phyloP scores from a whole-genome alignment of 1,140 invertebrate genomes.

The Dendroctonus valens region DNA sequence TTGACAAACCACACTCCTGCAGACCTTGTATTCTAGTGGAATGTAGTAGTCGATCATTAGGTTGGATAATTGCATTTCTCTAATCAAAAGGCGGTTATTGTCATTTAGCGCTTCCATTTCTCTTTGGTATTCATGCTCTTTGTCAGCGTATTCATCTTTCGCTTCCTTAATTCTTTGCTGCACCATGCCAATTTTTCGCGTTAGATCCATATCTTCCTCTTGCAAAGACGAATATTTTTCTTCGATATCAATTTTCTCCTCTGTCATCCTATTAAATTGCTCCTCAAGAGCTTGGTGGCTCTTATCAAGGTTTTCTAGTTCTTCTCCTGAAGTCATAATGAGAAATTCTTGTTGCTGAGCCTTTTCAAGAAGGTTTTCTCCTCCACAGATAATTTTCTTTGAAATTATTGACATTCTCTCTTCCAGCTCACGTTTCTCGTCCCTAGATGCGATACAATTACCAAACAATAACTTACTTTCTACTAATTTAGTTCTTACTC shows the following conservation, averaged over 20 bases:
- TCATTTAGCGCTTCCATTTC: conserved; percentile 96
- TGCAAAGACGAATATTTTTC: conserved; percentile 93
- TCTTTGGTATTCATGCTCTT: conserved; percentile 90
- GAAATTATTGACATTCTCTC: conserved; percentile 89
- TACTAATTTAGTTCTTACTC: conserved; percentile 36
- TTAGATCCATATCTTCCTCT: conserved; percentile 90
- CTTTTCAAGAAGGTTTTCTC: conserved; percentile 97
- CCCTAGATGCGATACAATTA: conserved; percentile 17
- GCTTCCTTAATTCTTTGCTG: conserved; percentile 77
- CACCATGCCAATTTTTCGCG: conserved; percentile 90
- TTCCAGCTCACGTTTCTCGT: conserved; percentile 73
- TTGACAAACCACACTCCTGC: neutral
- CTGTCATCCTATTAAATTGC: conserved; percentile 83
- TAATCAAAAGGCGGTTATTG: conserved; percentile 81
- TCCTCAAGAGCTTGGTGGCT: conserved; percentile 82
- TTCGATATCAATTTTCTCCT: conserved; percentile 92
- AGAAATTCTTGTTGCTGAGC: conserved; percentile 89
- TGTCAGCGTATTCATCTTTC: conserved; percentile 84
- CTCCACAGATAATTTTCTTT: conserved; percentile 95
- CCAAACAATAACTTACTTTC: conserved; percentile 11
- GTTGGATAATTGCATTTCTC: conserved; percentile 90
- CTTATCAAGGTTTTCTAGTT: conserved; percentile 80
- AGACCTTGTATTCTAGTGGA: conserved; percentile 77
- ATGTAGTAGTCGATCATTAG: conserved; percentile 86
- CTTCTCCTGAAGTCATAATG: conserved; percentile 85